phyloP scores from a whole-genome alignment of 2,888 invertebrate genomes.

The Nemoura dubitans region DNA sequence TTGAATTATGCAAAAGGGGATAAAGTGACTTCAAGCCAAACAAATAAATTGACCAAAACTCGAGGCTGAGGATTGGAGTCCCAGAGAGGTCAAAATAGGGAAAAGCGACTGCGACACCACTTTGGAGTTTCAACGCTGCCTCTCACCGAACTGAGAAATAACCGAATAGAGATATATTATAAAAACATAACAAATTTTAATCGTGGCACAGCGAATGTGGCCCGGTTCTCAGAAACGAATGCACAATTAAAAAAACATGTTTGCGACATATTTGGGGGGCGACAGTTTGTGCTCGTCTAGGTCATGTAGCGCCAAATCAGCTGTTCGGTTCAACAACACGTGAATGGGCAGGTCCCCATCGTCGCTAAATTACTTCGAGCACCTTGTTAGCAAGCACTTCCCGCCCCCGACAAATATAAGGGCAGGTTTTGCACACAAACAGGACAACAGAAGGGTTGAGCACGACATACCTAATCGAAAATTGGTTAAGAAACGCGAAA shows the following conservation, averaged over 20 bases:
- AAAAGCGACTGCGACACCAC: background rate
- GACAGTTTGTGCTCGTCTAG: background rate
- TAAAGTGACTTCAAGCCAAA: background rate
- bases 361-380: background rate
- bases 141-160: no score
- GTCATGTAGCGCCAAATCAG: background rate
- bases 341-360: background rate
- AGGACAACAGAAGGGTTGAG: background rate
- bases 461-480: background rate
- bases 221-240: background rate
- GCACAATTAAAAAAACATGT: slow-evolving; percentile 3
- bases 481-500: background rate
- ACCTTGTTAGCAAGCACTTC: background rate
- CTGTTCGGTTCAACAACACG: background rate
- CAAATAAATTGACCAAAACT: background rate
- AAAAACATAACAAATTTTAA: background rate
- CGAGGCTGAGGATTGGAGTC: background rate
- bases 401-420: background rate
- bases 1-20: background rate
- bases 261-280: background rate
- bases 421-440: background rate
- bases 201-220: background rate
- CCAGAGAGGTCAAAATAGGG: background rate
- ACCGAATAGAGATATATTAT: background rate
- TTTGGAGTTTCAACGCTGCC: no score